Evolutionary conservation across 2,888 invertebrate species (phyloP).

Genomic region (Agrochola lychnidis): DNA sequence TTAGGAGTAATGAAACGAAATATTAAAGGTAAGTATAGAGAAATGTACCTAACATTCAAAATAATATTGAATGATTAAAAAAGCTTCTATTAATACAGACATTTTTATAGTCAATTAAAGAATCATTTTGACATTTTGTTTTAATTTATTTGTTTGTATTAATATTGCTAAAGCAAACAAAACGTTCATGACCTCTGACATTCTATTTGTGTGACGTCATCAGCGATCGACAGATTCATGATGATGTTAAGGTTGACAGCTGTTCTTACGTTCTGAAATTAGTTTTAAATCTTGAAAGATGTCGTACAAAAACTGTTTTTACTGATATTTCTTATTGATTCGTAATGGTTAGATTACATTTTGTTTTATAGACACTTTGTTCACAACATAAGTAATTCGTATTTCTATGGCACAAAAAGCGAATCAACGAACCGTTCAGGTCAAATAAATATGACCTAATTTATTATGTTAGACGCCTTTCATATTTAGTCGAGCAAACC

Average conservation of each 20-base stretch:
- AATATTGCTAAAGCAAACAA: neutral
- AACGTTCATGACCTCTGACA: conserved; percentile 46
- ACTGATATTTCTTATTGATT: neutral
- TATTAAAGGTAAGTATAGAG: neutral
- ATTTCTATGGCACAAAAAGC: neutral
- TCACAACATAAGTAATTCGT: neutral
- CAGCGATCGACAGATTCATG: conserved; percentile 3
- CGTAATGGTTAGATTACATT: neutral
- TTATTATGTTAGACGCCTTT: conserved; percentile 13
- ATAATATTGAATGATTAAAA: too few species aligned
- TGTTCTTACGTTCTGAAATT: conserved; percentile 42
- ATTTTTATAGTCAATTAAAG: neutral
- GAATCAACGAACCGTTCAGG: neutral
- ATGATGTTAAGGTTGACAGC: conserved; percentile 19
- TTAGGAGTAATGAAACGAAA: neutral
- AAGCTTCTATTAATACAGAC: too few species aligned
- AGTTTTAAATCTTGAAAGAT: neutral
- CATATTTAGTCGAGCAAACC: conserved; percentile 15
- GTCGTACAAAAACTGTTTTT: conserved; percentile 18
- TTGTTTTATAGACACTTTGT: neutral
- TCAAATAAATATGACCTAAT: too few species aligned
- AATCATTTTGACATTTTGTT: neutral
- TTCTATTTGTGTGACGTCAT: conserved; percentile 45
- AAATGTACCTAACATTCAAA: neutral
- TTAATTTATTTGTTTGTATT: neutral